These are phyloP conservation scores for Neodontobutis hainanensis DNA, from an alignment of 2,113 vertebrate species.

Conservation along the genomic window DNA sequence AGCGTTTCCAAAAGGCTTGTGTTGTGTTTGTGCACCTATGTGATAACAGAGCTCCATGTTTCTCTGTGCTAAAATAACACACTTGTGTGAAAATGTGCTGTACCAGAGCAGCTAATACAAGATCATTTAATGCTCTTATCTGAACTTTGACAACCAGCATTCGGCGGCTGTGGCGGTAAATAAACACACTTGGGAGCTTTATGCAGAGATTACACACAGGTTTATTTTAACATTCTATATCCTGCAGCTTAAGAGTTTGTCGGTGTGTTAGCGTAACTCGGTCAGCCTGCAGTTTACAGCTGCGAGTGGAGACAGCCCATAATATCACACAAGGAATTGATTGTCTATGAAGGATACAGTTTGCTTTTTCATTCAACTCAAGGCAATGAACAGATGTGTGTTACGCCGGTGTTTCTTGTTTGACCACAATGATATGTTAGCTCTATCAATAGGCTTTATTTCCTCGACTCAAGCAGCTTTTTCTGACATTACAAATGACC, in stretches of 20 bases:
- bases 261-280: conserved; percentile 33
- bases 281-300: conserved; percentile 28
- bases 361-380: too few relatives aligned
- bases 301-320: conserved; percentile 19
- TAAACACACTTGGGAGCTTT: conserved; percentile 5
- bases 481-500: too few relatives aligned
- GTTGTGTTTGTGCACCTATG: background rate
- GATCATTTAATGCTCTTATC: conserved; percentile 40
- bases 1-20: conserved; percentile 5
- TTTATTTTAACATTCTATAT: conserved; percentile 43
- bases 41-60: conserved; percentile 20
- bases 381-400: too few relatives aligned
- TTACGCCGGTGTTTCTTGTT: too few relatives aligned
- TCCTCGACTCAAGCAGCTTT: too few relatives aligned
- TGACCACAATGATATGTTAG: too few relatives aligned
- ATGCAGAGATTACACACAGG: conserved; percentile 31
- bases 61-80: conserved; percentile 12
- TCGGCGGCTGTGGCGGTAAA: conserved; percentile 9
- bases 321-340: background rate
- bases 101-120: conserved; percentile 34
- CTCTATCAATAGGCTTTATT: too few relatives aligned
- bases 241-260: conserved; percentile 21
- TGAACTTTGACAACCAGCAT: conserved; percentile 5
- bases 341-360: too few relatives aligned
- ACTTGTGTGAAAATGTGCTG: conserved; percentile 20